These are phyloP conservation scores for Tachina lurida DNA, from an alignment of 2,888 invertebrate genomes.

Conservation along the genomic window DNA sequence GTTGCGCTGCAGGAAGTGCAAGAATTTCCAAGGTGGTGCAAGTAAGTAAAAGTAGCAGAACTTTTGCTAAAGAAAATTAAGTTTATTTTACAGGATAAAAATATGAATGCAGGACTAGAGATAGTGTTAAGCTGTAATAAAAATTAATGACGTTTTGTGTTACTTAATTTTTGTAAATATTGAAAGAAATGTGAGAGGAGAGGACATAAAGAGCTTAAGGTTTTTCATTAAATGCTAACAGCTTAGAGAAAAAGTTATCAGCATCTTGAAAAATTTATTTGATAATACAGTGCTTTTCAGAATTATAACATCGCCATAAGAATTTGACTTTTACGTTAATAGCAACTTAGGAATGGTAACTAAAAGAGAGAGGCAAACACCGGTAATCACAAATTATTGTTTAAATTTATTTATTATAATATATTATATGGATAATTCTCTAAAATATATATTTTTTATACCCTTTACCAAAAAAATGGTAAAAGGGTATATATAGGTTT, in stretches of 20 bases:
- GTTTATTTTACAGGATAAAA: not conserved
- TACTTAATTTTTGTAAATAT: not conserved
- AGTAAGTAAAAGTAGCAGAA: not conserved
- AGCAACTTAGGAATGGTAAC: too few relatives aligned
- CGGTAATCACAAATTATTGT: too few relatives aligned
- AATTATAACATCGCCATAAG: too few relatives aligned
- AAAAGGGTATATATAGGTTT: too few relatives aligned
- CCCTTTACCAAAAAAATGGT: too few relatives aligned
- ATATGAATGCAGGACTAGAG: not conserved
- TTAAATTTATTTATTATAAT: too few relatives aligned
- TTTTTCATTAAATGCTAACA: not conserved
- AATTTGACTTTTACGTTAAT: too few relatives aligned
- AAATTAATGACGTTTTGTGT: constrained; percentile 38
- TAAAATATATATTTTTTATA: too few relatives aligned
- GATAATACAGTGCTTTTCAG: too few relatives aligned
- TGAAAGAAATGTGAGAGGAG: not conserved
- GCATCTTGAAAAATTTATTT: not conserved
- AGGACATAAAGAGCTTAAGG: not conserved
- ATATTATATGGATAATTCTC: too few relatives aligned
- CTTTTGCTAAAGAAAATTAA: constrained; percentile 10
- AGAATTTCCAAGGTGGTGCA: constrained; percentile 20
- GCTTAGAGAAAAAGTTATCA: not conserved
- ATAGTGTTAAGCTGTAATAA: constrained; percentile 9
- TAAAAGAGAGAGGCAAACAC: too few relatives aligned
- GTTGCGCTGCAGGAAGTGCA: constrained; percentile 38